Percentiles rank a stretch among this genome's conserved stretches.
Evolutionary conservation across 2,888 invertebrate genomes (phyloP).

Genomic region (Callosobruchus maculatus): DNA sequence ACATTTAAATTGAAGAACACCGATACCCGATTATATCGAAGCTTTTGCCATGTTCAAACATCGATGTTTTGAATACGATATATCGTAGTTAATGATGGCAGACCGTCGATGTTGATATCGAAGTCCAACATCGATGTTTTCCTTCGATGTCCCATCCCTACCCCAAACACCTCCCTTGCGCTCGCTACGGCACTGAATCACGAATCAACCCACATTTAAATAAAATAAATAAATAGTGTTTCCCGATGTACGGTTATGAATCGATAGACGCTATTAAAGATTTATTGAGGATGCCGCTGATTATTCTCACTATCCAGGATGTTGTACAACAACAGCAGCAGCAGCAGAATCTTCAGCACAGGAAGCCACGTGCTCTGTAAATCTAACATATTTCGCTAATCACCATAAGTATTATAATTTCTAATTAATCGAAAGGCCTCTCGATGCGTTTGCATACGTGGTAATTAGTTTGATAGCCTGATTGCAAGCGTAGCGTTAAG

Average conservation of each 20-base stretch:
- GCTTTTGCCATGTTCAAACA: no score
- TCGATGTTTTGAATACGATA: no score
- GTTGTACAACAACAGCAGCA: background rate
- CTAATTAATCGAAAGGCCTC: background rate
- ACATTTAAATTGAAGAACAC: no score
- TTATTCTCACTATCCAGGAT: background rate
- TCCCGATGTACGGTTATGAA: background rate
- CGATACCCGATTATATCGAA: no score
- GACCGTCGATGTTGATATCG: no score
- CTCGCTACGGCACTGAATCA: no score
- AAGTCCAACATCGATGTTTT: no score
- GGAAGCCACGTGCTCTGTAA: background rate
- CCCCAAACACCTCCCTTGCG: no score
- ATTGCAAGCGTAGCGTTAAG: background rate
- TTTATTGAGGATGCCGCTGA: background rate
- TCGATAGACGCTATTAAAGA: background rate
- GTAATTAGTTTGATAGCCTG: background rate
- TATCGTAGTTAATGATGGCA: no score
- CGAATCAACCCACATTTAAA: background rate
- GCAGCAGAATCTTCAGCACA: background rate
- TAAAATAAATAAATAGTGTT: background rate
- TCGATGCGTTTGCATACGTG: background rate
- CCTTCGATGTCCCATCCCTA: no score
- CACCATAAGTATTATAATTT: background rate
- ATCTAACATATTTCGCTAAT: background rate